phyloP scores from a whole-genome alignment of 2,797 vertebrate species.

The Cheirogaleus major region DNA sequence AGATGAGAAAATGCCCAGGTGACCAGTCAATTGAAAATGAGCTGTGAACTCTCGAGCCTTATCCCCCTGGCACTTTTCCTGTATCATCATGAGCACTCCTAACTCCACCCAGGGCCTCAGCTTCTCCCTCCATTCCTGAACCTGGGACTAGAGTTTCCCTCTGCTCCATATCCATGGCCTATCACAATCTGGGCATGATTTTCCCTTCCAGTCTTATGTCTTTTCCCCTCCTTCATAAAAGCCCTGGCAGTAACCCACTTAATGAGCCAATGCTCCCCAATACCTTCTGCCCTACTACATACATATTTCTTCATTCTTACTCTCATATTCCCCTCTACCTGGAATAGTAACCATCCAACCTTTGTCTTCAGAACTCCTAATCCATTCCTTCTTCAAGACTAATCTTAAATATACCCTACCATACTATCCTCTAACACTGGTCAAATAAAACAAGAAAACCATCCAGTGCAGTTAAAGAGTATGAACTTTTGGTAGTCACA shows the following conservation, averaged over 20 bases:
- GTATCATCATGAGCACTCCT: background rate
- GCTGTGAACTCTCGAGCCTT: background rate
- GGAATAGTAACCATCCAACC: background rate
- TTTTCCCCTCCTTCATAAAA: background rate
- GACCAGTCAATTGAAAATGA: background rate
- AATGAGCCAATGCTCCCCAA: background rate
- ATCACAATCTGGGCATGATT: background rate
- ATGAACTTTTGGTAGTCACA: background rate
- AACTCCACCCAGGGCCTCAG: background rate
- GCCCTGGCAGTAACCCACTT: background rate
- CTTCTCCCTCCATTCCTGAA: background rate
- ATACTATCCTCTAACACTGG: background rate
- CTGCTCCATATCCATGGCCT: background rate
- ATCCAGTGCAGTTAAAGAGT: background rate
- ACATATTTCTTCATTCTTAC: slow-evolving; percentile 1
- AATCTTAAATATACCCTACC: slow-evolving; percentile 1
- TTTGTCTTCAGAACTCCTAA: slow-evolving; percentile 3
- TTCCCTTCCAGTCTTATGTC: background rate
- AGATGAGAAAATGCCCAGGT: background rate
- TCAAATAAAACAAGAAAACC: background rate
- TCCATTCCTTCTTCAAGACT: background rate
- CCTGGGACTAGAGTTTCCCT: background rate
- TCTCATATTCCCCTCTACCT: background rate
- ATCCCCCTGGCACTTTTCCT: background rate
- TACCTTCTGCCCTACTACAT: background rate